phyloP scores from a whole-genome alignment of 2,113 vertebrate genomes.

The Mellivora capensis region DNA sequence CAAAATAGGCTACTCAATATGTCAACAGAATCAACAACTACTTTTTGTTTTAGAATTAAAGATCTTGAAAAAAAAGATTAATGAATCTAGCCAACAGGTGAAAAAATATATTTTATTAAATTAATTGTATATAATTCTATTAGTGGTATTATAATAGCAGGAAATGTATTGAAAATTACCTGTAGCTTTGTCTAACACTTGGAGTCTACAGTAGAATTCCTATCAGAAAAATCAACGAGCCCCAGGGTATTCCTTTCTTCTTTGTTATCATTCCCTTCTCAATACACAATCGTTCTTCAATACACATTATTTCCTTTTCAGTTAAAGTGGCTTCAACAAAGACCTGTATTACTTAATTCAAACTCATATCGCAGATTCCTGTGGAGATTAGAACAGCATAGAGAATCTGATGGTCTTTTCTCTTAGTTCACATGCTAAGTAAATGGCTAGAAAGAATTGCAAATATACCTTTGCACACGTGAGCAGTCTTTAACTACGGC shows the following conservation, averaged over 20 bases:
- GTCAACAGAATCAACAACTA: conserved; percentile 26
- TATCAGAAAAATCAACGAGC: conserved; percentile 39
- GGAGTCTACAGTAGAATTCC: not conserved
- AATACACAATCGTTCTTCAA: not conserved
- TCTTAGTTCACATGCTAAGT: not conserved
- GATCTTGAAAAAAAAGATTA: not conserved
- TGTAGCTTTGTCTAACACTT: conserved; percentile 1
- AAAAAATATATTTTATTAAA: not conserved
- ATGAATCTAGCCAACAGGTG: not conserved
- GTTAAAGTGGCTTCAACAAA: not conserved
- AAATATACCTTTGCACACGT: not conserved
- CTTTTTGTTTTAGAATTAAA: not conserved
- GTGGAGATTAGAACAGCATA: not conserved
- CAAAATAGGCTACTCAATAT: not conserved
- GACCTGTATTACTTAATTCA: not conserved
- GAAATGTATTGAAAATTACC: not conserved
- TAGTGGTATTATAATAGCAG: not conserved
- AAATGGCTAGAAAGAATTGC: not conserved
- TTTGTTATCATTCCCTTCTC: not conserved
- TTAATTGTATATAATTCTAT: not conserved
- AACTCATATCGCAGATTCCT: not conserved
- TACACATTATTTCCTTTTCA: not conserved
- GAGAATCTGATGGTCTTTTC: not conserved
- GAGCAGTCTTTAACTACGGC: not conserved
- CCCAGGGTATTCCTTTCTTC: conserved; percentile 18